These are phyloP conservation scores for Coracopsis vasa DNA, from an alignment of 2,113 vertebrate genomes.

Conservation along the genomic window DNA sequence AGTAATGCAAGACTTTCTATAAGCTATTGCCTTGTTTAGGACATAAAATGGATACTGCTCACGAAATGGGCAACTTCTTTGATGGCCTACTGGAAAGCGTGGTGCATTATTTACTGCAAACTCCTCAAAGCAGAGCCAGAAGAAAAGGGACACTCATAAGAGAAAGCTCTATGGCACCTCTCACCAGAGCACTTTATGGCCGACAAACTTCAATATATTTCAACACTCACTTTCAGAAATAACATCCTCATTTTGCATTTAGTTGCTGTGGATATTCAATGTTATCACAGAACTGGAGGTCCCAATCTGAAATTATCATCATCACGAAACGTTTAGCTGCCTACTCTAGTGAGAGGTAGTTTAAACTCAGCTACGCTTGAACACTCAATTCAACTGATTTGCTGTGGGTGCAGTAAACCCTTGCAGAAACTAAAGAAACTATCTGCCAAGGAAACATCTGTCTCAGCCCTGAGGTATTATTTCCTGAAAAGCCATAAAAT, in stretches of 20 bases:
- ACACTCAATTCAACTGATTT: neutral
- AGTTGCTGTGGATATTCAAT: neutral
- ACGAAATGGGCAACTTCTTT: neutral
- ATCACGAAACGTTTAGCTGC: neutral
- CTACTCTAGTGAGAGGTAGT: neutral
- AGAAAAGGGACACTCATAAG: neutral
- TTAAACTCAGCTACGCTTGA: neutral
- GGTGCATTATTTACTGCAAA: neutral
- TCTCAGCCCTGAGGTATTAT: neutral
- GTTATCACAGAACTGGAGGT: neutral
- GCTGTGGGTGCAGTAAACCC: neutral
- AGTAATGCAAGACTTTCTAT: neutral
- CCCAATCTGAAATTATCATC: neutral
- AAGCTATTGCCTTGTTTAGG: neutral
- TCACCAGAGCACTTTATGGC: neutral
- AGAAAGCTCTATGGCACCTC: neutral
- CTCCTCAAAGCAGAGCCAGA: neutral
- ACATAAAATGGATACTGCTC: neutral
- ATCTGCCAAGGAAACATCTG: neutral
- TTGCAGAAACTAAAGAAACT: neutral
- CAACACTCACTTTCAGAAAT: neutral
- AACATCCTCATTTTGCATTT: neutral
- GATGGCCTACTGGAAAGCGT: neutral
- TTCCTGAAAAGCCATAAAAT: neutral
- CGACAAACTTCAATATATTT: neutral